Evolutionary conservation across 2,113 vertebrate genomes (phyloP).

Genomic region (Mormyrus iriodes): DNA sequence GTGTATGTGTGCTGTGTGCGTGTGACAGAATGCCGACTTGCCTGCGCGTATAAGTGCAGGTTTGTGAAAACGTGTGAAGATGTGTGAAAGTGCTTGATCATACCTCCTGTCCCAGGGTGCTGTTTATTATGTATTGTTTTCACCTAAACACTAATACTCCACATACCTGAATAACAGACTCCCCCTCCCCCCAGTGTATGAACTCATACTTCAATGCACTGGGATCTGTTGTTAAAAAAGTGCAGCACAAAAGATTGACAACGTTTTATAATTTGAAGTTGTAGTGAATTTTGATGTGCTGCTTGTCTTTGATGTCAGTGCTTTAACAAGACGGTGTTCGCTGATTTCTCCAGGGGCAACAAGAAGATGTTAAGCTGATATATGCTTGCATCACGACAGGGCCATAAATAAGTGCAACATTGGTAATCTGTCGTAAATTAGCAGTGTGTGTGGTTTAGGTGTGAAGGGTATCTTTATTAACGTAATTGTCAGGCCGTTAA

Average conservation of each 20-base stretch:
- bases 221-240: not conserved
- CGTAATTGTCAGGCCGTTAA: not conserved
- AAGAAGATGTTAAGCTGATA: slow-evolving; percentile 10
- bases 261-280: slow-evolving; percentile 31
- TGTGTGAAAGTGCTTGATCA: not conserved
- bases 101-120: not conserved
- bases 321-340: slow-evolving; percentile 28
- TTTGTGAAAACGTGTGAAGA: not conserved
- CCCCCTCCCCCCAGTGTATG: not conserved
- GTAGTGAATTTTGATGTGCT: slow-evolving; percentile 32
- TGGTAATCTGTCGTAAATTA: slow-evolving; percentile 7
- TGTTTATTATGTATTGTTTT: not conserved
- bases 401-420: not conserved
- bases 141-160: not conserved
- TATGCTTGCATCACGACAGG: not conserved
- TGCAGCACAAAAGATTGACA: slow-evolving; percentile 18
- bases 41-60: slow-evolving; percentile 1
- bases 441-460: not conserved
- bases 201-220: not conserved
- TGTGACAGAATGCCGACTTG: not conserved
- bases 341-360: slow-evolving; percentile 24
- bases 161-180: not conserved
- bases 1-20: slow-evolving; percentile 6
- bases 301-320: slow-evolving; percentile 29
- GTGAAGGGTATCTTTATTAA: slow-evolving; percentile 1